A percentile compares a stretch with the other conserved stretches of the same genome.
phyloP scores from a whole-genome alignment of 1,140 invertebrate genomes.

The Lysiphlebus fabarum region DNA sequence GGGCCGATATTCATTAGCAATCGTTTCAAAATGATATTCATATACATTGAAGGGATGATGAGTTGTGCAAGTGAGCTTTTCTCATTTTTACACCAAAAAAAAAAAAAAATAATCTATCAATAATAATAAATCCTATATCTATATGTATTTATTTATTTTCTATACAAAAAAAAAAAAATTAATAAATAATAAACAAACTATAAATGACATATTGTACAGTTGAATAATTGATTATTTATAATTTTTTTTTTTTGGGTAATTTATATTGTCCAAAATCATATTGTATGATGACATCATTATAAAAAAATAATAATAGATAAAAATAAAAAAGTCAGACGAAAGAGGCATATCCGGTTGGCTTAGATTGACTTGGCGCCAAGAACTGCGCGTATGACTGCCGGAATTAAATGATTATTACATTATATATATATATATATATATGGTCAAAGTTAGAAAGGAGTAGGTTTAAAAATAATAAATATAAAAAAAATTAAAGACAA shows the following conservation, averaged over 20 bases:
- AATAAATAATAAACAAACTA: too few relatives aligned
- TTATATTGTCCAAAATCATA: background rate
- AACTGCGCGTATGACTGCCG: conserved; percentile 47
- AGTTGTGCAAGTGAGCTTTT: conserved; percentile 35
- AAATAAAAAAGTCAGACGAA: conserved; percentile 32
- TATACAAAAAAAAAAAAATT: too few relatives aligned
- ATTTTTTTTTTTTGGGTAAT: background rate
- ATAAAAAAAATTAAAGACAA: conserved; percentile 23
- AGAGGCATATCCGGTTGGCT: conserved; percentile 55
- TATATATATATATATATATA: conserved; percentile 33
- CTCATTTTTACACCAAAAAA: conserved; percentile 15
- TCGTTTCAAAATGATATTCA: background rate
- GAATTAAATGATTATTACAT: conserved; percentile 55
- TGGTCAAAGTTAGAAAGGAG: conserved; percentile 16
- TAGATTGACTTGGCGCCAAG: conserved; percentile 56
- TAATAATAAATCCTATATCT: too few relatives aligned
- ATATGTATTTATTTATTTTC: too few relatives aligned
- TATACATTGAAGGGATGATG: conserved; percentile 32
- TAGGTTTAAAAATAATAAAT: conserved; percentile 14
- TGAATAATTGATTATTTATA: too few relatives aligned
- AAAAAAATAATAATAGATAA: too few relatives aligned
- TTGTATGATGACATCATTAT: background rate
- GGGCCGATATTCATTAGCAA: conserved; percentile 56
- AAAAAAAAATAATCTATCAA: background rate
- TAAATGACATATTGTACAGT: too few relatives aligned